Conservation (phyloP, 2,888 invertebrate species). For the Odontocolon sp. region DNA sequence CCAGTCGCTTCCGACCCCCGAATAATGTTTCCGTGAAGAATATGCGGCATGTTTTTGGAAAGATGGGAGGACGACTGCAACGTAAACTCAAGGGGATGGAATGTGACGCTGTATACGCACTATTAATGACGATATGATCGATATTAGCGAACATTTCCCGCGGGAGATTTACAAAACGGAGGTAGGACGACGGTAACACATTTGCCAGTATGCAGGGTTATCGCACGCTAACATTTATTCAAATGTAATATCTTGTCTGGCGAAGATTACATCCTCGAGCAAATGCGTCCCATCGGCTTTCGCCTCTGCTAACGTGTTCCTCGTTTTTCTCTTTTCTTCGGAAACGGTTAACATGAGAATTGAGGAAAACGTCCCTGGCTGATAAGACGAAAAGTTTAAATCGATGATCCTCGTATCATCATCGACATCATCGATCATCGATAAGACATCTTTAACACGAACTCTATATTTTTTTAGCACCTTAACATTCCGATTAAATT, state of each 20-base stretch:
- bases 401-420: background rate
- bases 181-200: conserved; percentile 71
- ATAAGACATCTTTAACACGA: too few species aligned
- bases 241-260: conserved; percentile 80
- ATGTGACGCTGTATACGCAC: conserved; percentile 58
- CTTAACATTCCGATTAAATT: too few species aligned
- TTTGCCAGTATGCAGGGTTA: conserved; percentile 64
- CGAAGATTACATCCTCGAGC: conserved; percentile 77
- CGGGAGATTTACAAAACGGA: conserved; percentile 73
- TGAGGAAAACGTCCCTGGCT: too few species aligned
- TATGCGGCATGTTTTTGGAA: conserved; percentile 8
- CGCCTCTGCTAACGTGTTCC: background rate
- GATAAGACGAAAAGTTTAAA: background rate
- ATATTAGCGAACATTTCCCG: conserved; percentile 80
- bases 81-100: conserved; percentile 43
- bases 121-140: conserved; percentile 79
- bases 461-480: too few species aligned
- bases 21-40: conserved; percentile 21
- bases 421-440: too few species aligned
- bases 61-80: conserved; percentile 4
- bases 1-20: conserved; percentile 44
- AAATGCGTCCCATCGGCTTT: conserved; percentile 77
- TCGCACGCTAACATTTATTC: conserved; percentile 80
- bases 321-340: conserved; percentile 34
- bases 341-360: too few species aligned